Evolutionary conservation across 2,888 invertebrate species (phyloP), one percentile per base, ranked within the genome.

Genomic region (Dastarcus helophoroides): DNA sequence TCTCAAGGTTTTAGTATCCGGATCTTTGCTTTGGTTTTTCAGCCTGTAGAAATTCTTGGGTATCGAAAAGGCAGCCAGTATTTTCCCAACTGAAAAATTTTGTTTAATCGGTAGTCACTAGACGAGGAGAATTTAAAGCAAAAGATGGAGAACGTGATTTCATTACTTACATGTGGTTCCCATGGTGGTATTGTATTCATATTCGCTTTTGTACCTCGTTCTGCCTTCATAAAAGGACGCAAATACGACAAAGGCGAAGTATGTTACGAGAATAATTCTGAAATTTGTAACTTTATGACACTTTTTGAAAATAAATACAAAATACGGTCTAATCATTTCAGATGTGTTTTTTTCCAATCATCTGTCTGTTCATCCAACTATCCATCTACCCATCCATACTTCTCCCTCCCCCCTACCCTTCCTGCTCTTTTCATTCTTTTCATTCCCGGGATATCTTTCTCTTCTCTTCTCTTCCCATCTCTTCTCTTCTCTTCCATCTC

Each of bases 171-270:
- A 12, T 14, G 5, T 2, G 7, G 31, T 31, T 22, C 15, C 14
- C 3, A 6, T 22, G 2, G 22, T 22, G 33, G 32, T 32, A 7
- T 35, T 15, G 23, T 37, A 33, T 17, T 30, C 24, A 9, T 29
- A 23, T 14, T 25, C 17, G 4, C 36, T 11, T 14, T 36, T 22
- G 21, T 39, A 41, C 14, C 39, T 29, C 9, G 39, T 37, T 7
- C 36, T 13, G 7, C 47, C 43, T 34, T 47, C 48, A 32, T 41
- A 42, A 8, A 47, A 27, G 3, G 49, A 45, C 12, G 44, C 40
- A 26, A 39, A 31, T 10, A 43, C 33, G 7, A 47, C 38, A 15
- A 47, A 40, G 4, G 35, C 8, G 12, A 39, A 10, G 33, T 48
- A 49, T 5, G 30, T 24, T 11, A 39, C 15, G 5, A 43, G 17